Evolutionary conservation across 1,140 invertebrate species (phyloP).

Genomic region (Micrasema longulum): DNA sequence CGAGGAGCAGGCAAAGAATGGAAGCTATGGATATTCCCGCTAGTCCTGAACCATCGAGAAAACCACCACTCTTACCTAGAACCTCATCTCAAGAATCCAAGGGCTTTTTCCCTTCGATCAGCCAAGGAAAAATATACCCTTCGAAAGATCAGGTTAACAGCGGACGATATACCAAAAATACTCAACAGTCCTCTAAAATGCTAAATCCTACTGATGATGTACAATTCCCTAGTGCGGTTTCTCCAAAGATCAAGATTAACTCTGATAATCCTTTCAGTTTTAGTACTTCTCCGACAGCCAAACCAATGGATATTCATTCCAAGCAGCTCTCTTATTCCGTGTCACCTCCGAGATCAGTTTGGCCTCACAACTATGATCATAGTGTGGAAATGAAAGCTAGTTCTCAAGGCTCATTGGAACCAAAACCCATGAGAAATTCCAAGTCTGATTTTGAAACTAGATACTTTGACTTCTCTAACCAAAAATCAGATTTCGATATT

Average conservation of each 20-base stretch:
- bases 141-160: conserved; percentile 43
- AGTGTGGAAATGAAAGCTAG: conserved; percentile 44
- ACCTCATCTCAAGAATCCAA: conserved; percentile 48
- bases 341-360: conserved; percentile 48
- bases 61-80: conserved; percentile 50
- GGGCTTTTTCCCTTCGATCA: conserved; percentile 50
- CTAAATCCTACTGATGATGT: conserved; percentile 40
- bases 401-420: conserved; percentile 51
- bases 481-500: conserved; percentile 45
- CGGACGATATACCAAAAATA: conserved; percentile 48
- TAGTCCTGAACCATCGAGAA: conserved; percentile 56
- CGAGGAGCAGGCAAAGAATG: conserved; percentile 63
- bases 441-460: conserved; percentile 45
- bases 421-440: conserved; percentile 39
- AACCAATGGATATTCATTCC: conserved; percentile 23
- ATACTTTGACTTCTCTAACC: conserved; percentile 48
- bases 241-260: conserved; percentile 48
- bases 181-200: conserved; percentile 34
- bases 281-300: conserved; percentile 10
- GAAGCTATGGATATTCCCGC: conserved; percentile 69
- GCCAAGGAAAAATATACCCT: conserved; percentile 52
- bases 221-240: conserved; percentile 35
- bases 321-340: conserved; percentile 53
- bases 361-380: conserved; percentile 49
- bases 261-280: conserved; percentile 44